These are phyloP conservation scores for Neostethus bicornis DNA, from an alignment of 2,797 vertebrate genomes.

Conservation along the genomic window DNA sequence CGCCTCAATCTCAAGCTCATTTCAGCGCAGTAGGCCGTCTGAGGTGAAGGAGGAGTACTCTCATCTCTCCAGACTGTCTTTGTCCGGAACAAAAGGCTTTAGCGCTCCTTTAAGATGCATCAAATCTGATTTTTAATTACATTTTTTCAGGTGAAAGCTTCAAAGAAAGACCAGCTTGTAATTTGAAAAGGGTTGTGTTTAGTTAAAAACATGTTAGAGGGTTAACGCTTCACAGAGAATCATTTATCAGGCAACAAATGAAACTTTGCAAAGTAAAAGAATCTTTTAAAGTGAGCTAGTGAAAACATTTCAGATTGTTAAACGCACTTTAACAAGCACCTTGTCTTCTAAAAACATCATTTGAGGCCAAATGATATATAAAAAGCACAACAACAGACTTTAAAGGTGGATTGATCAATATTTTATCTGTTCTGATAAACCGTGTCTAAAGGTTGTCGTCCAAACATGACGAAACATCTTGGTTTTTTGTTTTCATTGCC, in stretches of 20 bases:
- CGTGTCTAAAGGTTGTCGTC: too few species aligned
- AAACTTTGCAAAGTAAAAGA: neutral
- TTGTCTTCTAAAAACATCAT: neutral
- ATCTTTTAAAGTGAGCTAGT: too few species aligned
- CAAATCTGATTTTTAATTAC: conserved; percentile 35
- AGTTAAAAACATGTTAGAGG: conserved; percentile 12
- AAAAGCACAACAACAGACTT: too few species aligned
- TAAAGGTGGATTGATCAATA: too few species aligned
- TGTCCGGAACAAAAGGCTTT: conserved; percentile 7
- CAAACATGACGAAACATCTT: too few species aligned
- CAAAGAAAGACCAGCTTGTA: conserved; percentile 23
- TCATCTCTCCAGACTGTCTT: conserved; percentile 16
- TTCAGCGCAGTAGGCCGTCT: conserved; percentile 34
- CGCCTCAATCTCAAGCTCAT: conserved; percentile 33
- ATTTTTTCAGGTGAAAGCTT: conserved; percentile 18
- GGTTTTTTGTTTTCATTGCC: too few species aligned
- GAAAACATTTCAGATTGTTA: too few species aligned
- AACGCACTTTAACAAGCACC: neutral
- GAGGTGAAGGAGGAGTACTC: conserved; percentile 35
- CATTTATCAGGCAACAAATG: neutral
- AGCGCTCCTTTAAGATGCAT: conserved; percentile 21
- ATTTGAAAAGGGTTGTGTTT: conserved; percentile 22
- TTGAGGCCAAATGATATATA: neutral
- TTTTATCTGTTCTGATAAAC: too few species aligned
- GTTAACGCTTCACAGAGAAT: conserved; percentile 11